A percentile compares a stretch with the other conserved stretches of the same genome.
Evolutionary conservation across 2,888 invertebrate genomes (phyloP).

Genomic region (Epirrhoe alternata): DNA sequence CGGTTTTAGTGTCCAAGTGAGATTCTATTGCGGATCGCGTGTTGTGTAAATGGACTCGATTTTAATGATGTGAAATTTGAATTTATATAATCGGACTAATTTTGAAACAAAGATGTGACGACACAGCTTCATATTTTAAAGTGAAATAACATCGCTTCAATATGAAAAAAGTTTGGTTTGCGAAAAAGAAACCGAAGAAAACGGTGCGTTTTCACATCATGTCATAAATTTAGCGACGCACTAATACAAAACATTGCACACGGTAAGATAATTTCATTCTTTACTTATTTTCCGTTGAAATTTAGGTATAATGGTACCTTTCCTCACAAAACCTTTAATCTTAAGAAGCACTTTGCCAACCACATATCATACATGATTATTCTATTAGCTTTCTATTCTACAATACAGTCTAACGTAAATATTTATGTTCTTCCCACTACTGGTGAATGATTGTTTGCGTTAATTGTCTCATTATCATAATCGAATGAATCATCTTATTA

Average conservation of each 20-base stretch:
- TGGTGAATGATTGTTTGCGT: conserved; percentile 15
- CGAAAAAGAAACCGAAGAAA: conserved; percentile 71
- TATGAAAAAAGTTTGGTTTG: conserved; percentile 68
- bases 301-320: background rate
- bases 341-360: conserved; percentile 1
- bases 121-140: conserved; percentile 15
- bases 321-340: background rate
- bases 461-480: conserved; percentile 32
- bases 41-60: conserved; percentile 30
- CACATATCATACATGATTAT: background rate
- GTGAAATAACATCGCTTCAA: conserved; percentile 27
- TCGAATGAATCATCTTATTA: conserved; percentile 9
- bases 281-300: background rate
- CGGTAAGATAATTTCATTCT: conserved; percentile 44
- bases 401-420: conserved; percentile 10
- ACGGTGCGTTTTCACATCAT: conserved; percentile 65
- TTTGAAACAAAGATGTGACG: conserved; percentile 32
- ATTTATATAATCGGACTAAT: conserved; percentile 30
- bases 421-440: conserved; percentile 9
- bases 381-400: background rate
- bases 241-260: conserved; percentile 58
- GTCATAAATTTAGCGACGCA: conserved; percentile 59
- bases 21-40: conserved; percentile 24
- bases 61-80: conserved; percentile 33
- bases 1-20: conserved; percentile 20